Evolutionary conservation across 2,888 invertebrate genomes (phyloP), one percentile per base, ranked within the genome.

Genomic region (Phrixothrix hirtus): DNA sequence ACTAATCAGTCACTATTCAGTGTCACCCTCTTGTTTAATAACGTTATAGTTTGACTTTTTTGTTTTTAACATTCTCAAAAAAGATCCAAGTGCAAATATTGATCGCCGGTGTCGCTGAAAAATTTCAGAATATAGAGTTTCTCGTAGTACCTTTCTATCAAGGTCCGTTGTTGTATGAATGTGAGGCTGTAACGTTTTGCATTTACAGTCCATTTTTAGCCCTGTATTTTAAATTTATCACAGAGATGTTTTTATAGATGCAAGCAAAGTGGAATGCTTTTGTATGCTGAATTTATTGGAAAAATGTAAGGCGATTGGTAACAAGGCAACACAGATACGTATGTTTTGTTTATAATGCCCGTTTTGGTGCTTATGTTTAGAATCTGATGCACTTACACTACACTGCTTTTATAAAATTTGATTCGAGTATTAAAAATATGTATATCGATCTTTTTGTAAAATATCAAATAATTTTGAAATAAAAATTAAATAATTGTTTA

Each of bases 31-130:
- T 51, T 75, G 83, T 62, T 87, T 81, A 75, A 88, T 87, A 39
- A 86, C 87, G 71, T 87, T 87, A 68, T 88, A 87, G 73, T 87
- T 87, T 53, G 87, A 86, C 67, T 87, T 87, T 73, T 86, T 86
- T 70, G 83, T 85, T 64, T 85, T 82, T 60, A 88, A 75, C 87
- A 88, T 87, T 59, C 87, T 80, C 51, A 88, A 77, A 71, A 88
- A 88, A 36, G 87, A 87, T 39, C 87, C 87, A 45, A 88, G 81
- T 4, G 87, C 88, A 70, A 88, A 87, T 63, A 88, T 88, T 54
- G 87, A 87, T 69, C 87, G 79, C 59, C 88, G 78, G 75, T 88
- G 87, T 61, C 87, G 83, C 78, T 87, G 87, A 73, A 88, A 86
- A 70, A 88, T 88, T 74, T 87, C 87, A 76, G 87, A 86, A 73